Conservation (phyloP, 2,888 invertebrate species). For the Papilio elwesi region DNA sequence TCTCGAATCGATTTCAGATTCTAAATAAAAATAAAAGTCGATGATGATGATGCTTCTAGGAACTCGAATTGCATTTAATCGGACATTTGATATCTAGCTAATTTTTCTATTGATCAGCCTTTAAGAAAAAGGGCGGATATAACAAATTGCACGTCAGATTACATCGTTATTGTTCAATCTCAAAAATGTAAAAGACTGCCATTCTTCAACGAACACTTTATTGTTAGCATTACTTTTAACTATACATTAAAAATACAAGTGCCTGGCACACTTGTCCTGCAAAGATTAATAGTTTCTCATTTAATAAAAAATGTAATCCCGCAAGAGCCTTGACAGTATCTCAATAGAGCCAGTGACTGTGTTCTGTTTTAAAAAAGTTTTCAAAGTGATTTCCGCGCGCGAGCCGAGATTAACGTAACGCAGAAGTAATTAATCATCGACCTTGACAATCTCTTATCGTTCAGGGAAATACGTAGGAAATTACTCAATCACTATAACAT, state of each 20-base stretch:
- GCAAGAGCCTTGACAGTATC: conserved; percentile 29
- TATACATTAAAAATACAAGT: neutral
- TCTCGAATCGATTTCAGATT: no score
- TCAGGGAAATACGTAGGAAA: conserved; percentile 56
- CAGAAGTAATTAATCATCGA: conserved; percentile 53
- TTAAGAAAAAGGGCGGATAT: no score
- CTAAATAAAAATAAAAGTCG: no score
- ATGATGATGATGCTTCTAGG: no score
- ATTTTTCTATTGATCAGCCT: no score
- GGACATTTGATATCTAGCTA: no score
- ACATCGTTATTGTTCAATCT: no score
- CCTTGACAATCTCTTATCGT: conserved; percentile 58
- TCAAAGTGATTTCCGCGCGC: conserved; percentile 52
- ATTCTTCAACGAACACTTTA: no score
- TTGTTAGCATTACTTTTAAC: no score
- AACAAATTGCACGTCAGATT: no score
- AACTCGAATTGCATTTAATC: no score
- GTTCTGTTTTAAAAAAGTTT: conserved; percentile 48
- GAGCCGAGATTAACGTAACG: conserved; percentile 49
- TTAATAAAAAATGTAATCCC: conserved; percentile 15
- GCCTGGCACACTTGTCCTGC: neutral
- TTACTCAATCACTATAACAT: conserved; percentile 48
- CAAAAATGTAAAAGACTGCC: no score
- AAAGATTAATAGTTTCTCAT: conserved; percentile 2
- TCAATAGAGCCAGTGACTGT: conserved; percentile 40